Percentiles rank a stretch among this genome's conserved stretches.
phyloP scores from a whole-genome alignment of 2,888 invertebrate genomes.

The Nesidiocoris tenuis region DNA sequence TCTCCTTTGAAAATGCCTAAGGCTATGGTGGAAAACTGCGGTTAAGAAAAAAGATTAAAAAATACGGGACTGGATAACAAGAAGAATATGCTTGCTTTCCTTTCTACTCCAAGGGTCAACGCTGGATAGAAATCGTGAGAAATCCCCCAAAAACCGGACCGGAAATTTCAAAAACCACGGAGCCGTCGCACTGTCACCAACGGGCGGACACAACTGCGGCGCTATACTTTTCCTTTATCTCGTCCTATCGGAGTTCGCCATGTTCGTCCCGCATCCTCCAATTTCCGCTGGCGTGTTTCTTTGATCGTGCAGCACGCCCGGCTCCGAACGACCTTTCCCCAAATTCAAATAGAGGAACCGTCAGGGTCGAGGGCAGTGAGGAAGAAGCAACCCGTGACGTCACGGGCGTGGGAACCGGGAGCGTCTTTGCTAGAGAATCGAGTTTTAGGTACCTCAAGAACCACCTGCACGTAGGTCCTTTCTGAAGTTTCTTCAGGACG shows the following conservation, averaged over 20 bases:
- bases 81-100: too few relatives aligned
- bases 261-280: slow-evolving; percentile 1
- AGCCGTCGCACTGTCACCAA: neutral
- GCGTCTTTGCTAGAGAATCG: neutral
- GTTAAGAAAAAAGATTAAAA: too few relatives aligned
- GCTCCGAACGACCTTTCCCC: slow-evolving; percentile 33
- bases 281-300: slow-evolving; percentile 26
- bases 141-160: neutral
- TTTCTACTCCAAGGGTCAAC: neutral
- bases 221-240: neutral
- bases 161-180: slow-evolving; percentile 3
- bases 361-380: slow-evolving; percentile 1
- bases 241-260: neutral
- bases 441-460: neutral
- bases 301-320: slow-evolving; percentile 37
- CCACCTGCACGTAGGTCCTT: slow-evolving; percentile 30
- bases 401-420: slow-evolving; percentile 20
- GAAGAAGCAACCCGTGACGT: slow-evolving; percentile 13
- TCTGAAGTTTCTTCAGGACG: neutral
- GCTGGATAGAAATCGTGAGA: too few relatives aligned
- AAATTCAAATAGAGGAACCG: slow-evolving; percentile 35
- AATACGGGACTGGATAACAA: too few relatives aligned
- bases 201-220: too few relatives aligned
- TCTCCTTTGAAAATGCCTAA: too few relatives aligned
- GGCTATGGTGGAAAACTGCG: too few relatives aligned